Percentiles rank a stretch among this genome's conserved stretches.
These are phyloP conservation scores for Colletes latitarsis DNA, from an alignment of 1,140 invertebrate genomes.

Conservation along the genomic window DNA sequence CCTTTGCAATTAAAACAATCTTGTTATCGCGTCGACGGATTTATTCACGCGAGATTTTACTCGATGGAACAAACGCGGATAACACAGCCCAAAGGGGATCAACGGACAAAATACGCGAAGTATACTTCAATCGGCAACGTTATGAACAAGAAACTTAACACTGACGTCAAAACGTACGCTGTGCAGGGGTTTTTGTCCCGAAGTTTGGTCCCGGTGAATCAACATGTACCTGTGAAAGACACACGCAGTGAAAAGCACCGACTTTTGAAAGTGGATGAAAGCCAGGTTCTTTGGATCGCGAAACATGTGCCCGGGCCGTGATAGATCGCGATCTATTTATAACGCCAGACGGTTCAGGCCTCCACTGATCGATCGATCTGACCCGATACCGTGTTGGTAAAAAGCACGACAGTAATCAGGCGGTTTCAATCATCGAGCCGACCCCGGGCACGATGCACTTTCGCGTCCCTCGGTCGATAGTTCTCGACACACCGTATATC, in stretches of 20 bases:
- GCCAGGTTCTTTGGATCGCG: background rate
- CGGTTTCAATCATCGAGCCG: conserved; percentile 1
- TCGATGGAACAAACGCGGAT: too few relatives aligned
- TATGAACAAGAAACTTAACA: too few relatives aligned
- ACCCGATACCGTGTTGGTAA: background rate
- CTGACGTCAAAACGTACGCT: too few relatives aligned
- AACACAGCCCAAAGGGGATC: too few relatives aligned
- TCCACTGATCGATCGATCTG: background rate
- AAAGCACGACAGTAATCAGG: conserved; percentile 8
- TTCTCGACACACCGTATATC: background rate
- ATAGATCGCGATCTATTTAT: conserved; percentile 15
- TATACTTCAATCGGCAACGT: too few relatives aligned
- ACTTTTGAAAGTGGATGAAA: conserved; percentile 1
- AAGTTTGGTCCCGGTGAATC: too few relatives aligned
- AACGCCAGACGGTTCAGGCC: background rate
- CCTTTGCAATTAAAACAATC: too few relatives aligned
- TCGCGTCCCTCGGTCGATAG: background rate
- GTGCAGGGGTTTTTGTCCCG: too few relatives aligned
- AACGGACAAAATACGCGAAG: too few relatives aligned
- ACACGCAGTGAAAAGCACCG: background rate
- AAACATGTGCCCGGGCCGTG: background rate
- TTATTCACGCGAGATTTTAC: too few relatives aligned
- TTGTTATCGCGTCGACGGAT: too few relatives aligned
- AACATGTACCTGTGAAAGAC: background rate
- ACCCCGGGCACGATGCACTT: background rate